Conservation (phyloP, 2,888 invertebrate genomes). For the Platycheirus albimanus region DNA sequence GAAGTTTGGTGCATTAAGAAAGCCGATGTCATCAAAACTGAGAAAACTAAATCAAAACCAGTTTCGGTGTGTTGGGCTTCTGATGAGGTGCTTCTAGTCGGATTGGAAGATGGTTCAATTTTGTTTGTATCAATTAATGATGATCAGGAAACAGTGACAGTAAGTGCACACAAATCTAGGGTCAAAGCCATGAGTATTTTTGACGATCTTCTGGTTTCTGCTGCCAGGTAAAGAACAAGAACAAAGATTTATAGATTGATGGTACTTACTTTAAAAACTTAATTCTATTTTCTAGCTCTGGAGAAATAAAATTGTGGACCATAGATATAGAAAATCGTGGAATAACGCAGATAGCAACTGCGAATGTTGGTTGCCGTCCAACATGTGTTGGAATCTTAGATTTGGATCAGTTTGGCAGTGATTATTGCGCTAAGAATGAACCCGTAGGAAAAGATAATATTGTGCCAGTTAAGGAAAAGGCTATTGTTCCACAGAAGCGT, state of each 20-base stretch:
- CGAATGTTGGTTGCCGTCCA: slow-evolving; percentile 88
- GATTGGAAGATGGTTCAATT: slow-evolving; percentile 89
- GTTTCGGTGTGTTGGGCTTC: slow-evolving; percentile 88
- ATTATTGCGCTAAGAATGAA: slow-evolving; percentile 51
- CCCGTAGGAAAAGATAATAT: background rate
- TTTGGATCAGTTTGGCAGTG: slow-evolving; percentile 78
- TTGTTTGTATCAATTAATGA: slow-evolving; percentile 85
- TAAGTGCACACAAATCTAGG: slow-evolving; percentile 85
- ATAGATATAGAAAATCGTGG: slow-evolving; percentile 77
- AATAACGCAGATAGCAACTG: slow-evolving; percentile 84
- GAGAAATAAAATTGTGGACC: slow-evolving; percentile 90
- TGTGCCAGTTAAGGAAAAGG: slow-evolving; percentile 8
- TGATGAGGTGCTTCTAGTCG: slow-evolving; percentile 86
- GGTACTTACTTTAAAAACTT: background rate
- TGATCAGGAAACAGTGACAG: slow-evolving; percentile 80
- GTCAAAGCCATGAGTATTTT: slow-evolving; percentile 87
- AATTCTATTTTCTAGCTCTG: slow-evolving; percentile 84
- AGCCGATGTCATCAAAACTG: slow-evolving; percentile 88
- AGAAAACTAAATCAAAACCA: slow-evolving; percentile 88
- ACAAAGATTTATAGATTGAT: background rate
- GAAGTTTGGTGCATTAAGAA: slow-evolving; percentile 92
- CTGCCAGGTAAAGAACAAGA: slow-evolving; percentile 84
- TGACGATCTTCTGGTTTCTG: slow-evolving; percentile 86
- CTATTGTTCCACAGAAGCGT: slow-evolving; percentile 54
- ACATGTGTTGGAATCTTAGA: slow-evolving; percentile 88